Percentiles rank a stretch among this genome's conserved stretches.
These are phyloP conservation scores for Erebia epiphron DNA, from an alignment of 2,888 invertebrate species.

Conservation along the genomic window DNA sequence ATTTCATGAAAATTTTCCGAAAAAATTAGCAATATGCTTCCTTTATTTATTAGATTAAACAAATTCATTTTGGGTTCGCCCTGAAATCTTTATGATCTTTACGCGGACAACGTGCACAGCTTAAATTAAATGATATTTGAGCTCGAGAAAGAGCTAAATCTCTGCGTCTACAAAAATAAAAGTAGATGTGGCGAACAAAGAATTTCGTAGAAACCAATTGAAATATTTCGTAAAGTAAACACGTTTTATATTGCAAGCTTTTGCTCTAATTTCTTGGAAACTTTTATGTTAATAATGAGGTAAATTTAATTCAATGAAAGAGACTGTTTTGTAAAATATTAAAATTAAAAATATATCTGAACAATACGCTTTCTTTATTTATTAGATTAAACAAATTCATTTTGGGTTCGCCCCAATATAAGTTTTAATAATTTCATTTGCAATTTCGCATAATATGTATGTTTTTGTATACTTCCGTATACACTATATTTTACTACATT, in stretches of 20 bases:
- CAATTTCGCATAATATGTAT: too few species aligned
- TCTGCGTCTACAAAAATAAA: slow-evolving; percentile 11
- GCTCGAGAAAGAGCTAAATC: slow-evolving; percentile 3
- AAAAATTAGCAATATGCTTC: background rate
- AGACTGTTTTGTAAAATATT: too few species aligned
- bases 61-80: slow-evolving; percentile 7
- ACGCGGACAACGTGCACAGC: background rate
- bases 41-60: slow-evolving; percentile 11
- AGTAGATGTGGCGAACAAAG: slow-evolving; percentile 4
- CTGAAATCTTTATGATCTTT: slow-evolving; percentile 7
- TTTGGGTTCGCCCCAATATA: background rate
- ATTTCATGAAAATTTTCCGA: background rate
- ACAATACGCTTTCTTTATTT: background rate
- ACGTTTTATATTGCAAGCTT: slow-evolving; percentile 7
- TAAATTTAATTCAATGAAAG: background rate
- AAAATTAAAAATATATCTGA: too few species aligned
- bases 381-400: slow-evolving; percentile 15
- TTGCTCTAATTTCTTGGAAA: background rate
- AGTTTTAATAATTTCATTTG: too few species aligned
- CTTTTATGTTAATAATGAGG: background rate
- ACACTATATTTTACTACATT: too few species aligned
- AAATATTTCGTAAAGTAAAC: slow-evolving; percentile 1
- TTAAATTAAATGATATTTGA: slow-evolving; percentile 11
- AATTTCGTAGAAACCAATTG: slow-evolving; percentile 9
- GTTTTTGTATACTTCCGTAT: too few species aligned